Conservation (phyloP, 2,888 invertebrate species). For the Rotaria sp. region DNA sequence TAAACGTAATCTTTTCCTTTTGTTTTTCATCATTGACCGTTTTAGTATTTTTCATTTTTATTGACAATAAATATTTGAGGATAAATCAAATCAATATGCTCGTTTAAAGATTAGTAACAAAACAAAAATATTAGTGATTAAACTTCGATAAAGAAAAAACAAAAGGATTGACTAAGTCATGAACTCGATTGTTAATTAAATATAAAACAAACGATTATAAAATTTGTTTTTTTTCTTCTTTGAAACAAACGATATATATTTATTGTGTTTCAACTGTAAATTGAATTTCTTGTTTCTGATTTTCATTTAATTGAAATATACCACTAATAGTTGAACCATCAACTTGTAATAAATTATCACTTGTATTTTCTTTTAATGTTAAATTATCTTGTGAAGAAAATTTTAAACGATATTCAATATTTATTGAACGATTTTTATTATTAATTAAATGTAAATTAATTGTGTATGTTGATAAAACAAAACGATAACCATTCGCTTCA, state of each 20-base stretch:
- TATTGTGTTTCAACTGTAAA: background rate
- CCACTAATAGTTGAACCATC: background rate
- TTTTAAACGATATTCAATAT: background rate
- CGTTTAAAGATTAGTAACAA: background rate
- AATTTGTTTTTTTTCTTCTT: too few species aligned
- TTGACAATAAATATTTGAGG: background rate
- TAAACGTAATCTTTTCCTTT: too few species aligned
- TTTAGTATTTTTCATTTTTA: background rate
- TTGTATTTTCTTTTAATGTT: background rate
- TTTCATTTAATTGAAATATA: background rate
- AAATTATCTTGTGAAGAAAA: slow-evolving; percentile 13
- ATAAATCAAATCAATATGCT: background rate
- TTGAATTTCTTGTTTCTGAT: background rate
- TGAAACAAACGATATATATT: background rate
- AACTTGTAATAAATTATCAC: background rate
- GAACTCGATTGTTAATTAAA: background rate
- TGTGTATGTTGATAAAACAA: background rate
- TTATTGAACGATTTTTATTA: background rate
- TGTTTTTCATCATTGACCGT: too few species aligned
- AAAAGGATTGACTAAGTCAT: background rate
- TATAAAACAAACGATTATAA: too few species aligned
- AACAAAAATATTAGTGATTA: background rate
- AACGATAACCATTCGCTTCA: background rate
- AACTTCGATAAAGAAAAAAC: background rate
- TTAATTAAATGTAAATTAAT: background rate